Base-by-base conservation (phyloP, 2,888 invertebrate genomes). In the Erannis defoliaria region DNA sequence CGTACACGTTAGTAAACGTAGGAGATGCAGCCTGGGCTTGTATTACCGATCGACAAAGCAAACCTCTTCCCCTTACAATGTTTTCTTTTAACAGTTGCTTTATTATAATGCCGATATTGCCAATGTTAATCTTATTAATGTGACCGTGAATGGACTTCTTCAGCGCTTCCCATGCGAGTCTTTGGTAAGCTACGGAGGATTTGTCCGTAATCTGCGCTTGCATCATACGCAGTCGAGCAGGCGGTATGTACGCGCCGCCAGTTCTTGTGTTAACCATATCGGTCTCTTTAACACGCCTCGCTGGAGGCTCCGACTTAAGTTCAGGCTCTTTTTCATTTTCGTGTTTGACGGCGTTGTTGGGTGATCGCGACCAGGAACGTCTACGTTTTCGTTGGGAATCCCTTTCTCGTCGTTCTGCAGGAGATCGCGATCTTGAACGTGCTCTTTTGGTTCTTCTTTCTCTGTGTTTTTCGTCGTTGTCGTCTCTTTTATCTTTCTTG, bases 61-160 rank as follows among this genome's bases (percentile, higher is more conserved):
- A 92, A 80, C 99, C 99, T 85, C 98, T 95, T 57, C 99, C 99
- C 59, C 99, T 94, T 0, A 99, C 97, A 59, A 99, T 96, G 82
- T 99, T 99, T 86, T 99, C 99, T 77, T 97, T 96, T 10, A 99
- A 93, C 23, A 99, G 86, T 84, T 99, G 97, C 57, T 97, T 94
- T 0, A 99, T 97, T 59, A 99, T 98, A 53, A 97, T 95, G 0
- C 96, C 96, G 67, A 99, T 97, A 83, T 99, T 99, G 12, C 98
- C 96, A 0, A 97, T 97, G 84, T 99, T 99, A 0, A 99, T 97
- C 93, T 99, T 99, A 90, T 99, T 99, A 61, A 99, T 98, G 72
- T 97, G 96, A 73, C 99, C 99, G 80, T 99, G 99, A 68, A 99
- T 97, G 8, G 98, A 99, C 86, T 99, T 99, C 84, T 99, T 99